phyloP scores from a whole-genome alignment of 2,113 vertebrate species.

The Falcunculus frontatus region DNA sequence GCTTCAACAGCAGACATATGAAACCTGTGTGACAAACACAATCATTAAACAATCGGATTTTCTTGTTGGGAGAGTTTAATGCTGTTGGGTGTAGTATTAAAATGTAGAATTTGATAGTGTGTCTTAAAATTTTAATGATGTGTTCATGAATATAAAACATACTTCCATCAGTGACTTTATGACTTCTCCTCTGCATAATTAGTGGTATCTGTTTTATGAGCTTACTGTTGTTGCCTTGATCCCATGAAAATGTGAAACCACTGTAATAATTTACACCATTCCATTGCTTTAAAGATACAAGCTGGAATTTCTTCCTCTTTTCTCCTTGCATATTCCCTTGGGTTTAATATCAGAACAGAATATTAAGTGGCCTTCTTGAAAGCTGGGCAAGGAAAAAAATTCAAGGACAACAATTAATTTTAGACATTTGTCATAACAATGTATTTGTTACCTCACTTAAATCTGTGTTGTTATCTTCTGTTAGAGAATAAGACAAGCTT shows the following conservation, averaged over 20 bases:
- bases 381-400: neutral
- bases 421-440: neutral
- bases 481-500: neutral
- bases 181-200: constrained; percentile 84
- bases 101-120: constrained; percentile 82
- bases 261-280: constrained; percentile 80
- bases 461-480: neutral
- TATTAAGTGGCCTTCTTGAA: neutral
- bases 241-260: constrained; percentile 80
- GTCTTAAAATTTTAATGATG: constrained; percentile 86
- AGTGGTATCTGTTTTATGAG: constrained; percentile 86
- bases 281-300: constrained; percentile 67
- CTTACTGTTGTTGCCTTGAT: constrained; percentile 82
- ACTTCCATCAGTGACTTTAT: constrained; percentile 77
- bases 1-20: constrained; percentile 72
- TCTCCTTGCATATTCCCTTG: neutral
- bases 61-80: constrained; percentile 79
- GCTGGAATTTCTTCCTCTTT: constrained; percentile 39
- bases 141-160: constrained; percentile 85
- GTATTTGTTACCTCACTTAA: neutral
- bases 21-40: constrained; percentile 75
- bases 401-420: constrained; percentile 2
- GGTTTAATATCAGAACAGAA: neutral
- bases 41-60: constrained; percentile 81
- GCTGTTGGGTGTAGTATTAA: constrained; percentile 78